Percentiles rank a stretch among this genome's conserved stretches.
These are phyloP conservation scores for Pteria penguin DNA, from an alignment of 2,888 invertebrate species.

Conservation along the genomic window DNA sequence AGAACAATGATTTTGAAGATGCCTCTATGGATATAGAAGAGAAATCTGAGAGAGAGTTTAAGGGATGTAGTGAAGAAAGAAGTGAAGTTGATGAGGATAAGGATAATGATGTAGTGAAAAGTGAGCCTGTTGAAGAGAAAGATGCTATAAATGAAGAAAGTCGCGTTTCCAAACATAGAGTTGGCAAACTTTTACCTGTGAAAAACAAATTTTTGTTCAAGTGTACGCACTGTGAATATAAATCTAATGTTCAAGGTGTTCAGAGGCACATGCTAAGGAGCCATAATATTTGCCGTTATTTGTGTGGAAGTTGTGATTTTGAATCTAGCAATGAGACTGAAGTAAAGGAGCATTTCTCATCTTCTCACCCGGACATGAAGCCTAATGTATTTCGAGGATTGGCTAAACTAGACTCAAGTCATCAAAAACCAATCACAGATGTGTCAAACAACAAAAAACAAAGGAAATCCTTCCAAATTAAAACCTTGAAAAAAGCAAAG, in stretches of 20 bases:
- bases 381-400: not conserved
- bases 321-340: not conserved
- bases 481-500: not conserved
- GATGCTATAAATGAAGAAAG: not conserved
- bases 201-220: not conserved
- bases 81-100: not conserved
- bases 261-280: conserved; percentile 16
- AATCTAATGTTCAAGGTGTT: conserved; percentile 11
- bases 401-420: not conserved
- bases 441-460: not conserved
- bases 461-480: not conserved
- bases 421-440: not conserved
- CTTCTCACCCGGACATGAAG: not conserved
- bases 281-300: conserved; percentile 13
- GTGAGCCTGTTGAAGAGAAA: not conserved
- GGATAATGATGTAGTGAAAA: not conserved
- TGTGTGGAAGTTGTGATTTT: conserved; percentile 18
- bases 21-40: not conserved
- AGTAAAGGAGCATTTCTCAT: not conserved
- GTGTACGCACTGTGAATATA: conserved; percentile 4
- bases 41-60: not conserved
- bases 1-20: not conserved
- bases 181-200: not conserved
- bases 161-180: not conserved
- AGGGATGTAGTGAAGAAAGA: not conserved